Conservation (phyloP, 2,888 invertebrate genomes). For the Erebia palarica region DNA sequence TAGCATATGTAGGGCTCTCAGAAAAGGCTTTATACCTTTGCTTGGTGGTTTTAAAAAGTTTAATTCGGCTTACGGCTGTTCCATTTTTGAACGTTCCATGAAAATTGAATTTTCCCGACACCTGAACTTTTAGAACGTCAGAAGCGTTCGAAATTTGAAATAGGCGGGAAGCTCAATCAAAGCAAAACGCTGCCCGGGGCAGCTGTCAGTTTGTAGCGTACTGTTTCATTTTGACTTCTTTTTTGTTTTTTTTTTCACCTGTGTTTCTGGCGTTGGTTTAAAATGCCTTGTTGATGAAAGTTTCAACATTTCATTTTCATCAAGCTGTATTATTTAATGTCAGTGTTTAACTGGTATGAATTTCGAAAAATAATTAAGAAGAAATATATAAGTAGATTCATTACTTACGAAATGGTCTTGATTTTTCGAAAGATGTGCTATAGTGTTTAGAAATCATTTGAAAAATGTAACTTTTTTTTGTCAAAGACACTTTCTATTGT, state of each 20-base stretch:
- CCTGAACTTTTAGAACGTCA: slow-evolving; percentile 41
- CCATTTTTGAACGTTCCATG: slow-evolving; percentile 27
- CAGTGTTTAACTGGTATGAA: no score
- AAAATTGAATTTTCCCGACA: slow-evolving; percentile 32
- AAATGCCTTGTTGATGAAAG: slow-evolving; percentile 15
- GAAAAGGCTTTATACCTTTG: background rate
- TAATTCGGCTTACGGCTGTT: slow-evolving; percentile 13
- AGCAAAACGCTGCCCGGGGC: slow-evolving; percentile 46
- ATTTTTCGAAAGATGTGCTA: no score
- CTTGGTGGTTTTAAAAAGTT: slow-evolving; percentile 15
- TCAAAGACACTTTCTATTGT: no score
- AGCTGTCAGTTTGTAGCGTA: slow-evolving; percentile 46
- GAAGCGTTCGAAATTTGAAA: slow-evolving; percentile 47
- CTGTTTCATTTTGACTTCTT: slow-evolving; percentile 27
- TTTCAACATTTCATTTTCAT: background rate
- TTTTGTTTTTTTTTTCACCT: slow-evolving; percentile 25
- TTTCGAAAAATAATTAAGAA: no score
- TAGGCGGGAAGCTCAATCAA: slow-evolving; percentile 48
- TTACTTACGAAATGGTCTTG: no score
- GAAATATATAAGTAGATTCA: no score
- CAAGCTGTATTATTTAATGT: background rate
- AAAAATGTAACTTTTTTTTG: no score
- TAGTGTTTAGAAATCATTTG: no score
- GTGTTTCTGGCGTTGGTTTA: slow-evolving; percentile 20
- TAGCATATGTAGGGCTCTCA: background rate